Evolutionary conservation across 2,113 vertebrate species (phyloP), one percentile per base, ranked within the genome.

Genomic region (Sander vitreus): DNA sequence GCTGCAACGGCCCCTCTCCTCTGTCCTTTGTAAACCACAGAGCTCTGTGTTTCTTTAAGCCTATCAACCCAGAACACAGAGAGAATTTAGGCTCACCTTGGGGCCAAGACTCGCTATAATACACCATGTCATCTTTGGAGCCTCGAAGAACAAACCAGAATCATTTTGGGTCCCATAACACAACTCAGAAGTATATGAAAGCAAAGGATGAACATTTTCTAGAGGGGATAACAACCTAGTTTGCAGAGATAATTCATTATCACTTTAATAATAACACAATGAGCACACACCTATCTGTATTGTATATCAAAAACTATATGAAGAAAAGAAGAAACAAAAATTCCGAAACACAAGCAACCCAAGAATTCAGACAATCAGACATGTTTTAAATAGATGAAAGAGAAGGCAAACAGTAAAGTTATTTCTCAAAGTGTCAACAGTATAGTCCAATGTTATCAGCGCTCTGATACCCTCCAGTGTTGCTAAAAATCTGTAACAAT

Each of bases 11-110:
- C 47, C 76, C 75, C 58, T 81, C 77, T 83, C 79, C 69, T 80
- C 76, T 84, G 64, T 86, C 76, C 79, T 90, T 90, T 90, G 90
- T 87, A 33, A 75, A 77, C 33, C 68, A 55, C 45, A 83, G 72
- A 81, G 64, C 69, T 54, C 66, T 18, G 55, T 57, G 33, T 69
- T 78, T 80, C 79, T 77, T 55, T 27, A 27, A 84, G 71, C 71
- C 86, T 23, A 63, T 84, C 73, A 43, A 43, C 33, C 67, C 57
- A 33, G 73, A 81, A 73, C 58, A 63, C 77, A 39, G 58, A 54
- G 85, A 53, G 62, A 85, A 72, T 69, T 62, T 76, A 69, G 58
- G 80, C 78, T 70, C 80, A 57, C 80, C 50, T 77, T 53, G 76
- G 83, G 90, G 77, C 85, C 71, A 3, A 43, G 47, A 27, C 58